phyloP scores from a whole-genome alignment of 2,113 vertebrate species.

The Archilochus colubris region DNA sequence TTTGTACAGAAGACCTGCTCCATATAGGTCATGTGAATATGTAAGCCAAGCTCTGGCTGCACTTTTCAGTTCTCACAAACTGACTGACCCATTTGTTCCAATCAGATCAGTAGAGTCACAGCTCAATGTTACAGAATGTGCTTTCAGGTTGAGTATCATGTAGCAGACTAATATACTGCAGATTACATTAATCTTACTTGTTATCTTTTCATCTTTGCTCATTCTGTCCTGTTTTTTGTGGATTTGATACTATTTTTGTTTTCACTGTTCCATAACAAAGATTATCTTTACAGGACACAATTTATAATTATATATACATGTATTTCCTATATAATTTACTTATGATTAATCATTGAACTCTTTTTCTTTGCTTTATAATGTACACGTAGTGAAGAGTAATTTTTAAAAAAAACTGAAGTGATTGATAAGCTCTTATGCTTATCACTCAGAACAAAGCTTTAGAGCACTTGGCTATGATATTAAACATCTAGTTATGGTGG shows the following conservation, averaged over 20 bases:
- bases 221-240: slow-evolving; percentile 1
- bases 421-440: slow-evolving; percentile 36
- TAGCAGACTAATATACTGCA: slow-evolving; percentile 21
- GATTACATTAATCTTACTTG: slow-evolving; percentile 31
- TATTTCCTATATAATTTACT: slow-evolving; percentile 7
- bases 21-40: background rate
- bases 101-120: background rate
- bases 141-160: slow-evolving; percentile 15
- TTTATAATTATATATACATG: background rate
- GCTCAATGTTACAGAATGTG: background rate
- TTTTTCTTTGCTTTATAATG: background rate
- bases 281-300: slow-evolving; percentile 29
- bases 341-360: slow-evolving; percentile 30
- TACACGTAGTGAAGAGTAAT: background rate
- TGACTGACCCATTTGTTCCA: background rate
- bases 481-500: background rate
- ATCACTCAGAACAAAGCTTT: background rate
- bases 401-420: background rate
- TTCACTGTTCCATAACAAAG: slow-evolving; percentile 34
- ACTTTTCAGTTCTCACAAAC: background rate
- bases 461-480: background rate
- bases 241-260: slow-evolving; percentile 21
- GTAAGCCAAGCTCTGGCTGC: background rate
- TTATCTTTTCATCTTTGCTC: slow-evolving; percentile 22
- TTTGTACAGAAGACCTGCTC: background rate